phyloP scores from a whole-genome alignment of 2,113 vertebrate species.

The Eidolon helvum region DNA sequence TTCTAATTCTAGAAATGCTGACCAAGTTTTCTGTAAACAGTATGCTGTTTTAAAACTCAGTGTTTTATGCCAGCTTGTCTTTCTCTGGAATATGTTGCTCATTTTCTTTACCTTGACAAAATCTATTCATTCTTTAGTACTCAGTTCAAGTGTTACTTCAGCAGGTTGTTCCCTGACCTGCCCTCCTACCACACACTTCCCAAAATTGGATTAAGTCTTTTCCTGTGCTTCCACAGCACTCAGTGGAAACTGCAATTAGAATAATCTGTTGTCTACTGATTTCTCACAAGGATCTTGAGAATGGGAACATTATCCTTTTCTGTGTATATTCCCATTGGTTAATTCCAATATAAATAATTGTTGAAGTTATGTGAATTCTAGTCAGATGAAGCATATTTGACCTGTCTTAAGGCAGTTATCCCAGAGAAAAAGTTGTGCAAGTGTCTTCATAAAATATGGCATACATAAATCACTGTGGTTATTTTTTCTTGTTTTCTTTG shows the following conservation, averaged over 20 bases:
- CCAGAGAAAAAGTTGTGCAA: not conserved
- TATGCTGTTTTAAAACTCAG: not conserved
- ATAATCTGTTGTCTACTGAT: not conserved
- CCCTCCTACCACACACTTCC: not conserved
- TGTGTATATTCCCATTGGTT: not conserved
- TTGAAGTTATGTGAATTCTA: not conserved
- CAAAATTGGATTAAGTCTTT: not conserved
- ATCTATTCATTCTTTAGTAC: not conserved
- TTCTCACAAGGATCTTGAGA: not conserved
- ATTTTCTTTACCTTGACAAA: not conserved
- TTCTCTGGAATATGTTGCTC: not conserved
- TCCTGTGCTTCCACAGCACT: not conserved
- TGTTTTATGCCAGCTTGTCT: not conserved
- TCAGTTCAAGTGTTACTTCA: not conserved
- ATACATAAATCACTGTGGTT: not conserved
- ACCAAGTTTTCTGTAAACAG: not conserved
- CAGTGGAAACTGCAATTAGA: not conserved
- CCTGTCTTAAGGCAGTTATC: not conserved
- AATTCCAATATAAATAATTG: constrained; percentile 18
- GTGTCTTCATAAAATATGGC: not conserved
- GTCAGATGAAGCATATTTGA: not conserved
- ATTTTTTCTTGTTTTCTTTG: not conserved
- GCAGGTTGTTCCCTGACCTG: not conserved
- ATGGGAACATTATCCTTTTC: not conserved
- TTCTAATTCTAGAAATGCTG: not conserved